Evolutionary conservation across 2,888 invertebrate species (phyloP).

Genomic region (Scaptomyza parva): DNA sequence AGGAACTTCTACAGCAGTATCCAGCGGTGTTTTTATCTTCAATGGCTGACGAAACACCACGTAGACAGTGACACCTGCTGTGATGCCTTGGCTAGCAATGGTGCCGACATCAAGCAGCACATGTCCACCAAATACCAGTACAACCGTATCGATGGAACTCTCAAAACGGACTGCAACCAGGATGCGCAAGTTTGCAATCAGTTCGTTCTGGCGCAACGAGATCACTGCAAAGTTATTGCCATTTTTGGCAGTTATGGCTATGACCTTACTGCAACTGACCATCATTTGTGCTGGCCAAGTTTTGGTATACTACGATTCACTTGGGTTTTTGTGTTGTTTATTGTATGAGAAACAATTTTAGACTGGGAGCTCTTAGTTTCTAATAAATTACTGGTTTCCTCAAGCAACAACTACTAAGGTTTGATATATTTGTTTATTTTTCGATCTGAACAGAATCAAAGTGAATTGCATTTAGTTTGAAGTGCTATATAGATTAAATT

Average conservation of each 20-base stretch:
- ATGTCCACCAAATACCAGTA: conserved; percentile 61
- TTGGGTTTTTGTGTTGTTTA: background rate
- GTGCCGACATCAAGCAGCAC: conserved; percentile 62
- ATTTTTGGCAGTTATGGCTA: conserved; percentile 61
- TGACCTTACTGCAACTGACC: conserved; percentile 38
- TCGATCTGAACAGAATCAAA: background rate
- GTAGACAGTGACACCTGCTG: conserved; percentile 61
- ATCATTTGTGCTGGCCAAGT: conserved; percentile 6
- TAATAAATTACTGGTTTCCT: background rate
- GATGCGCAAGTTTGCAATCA: conserved; percentile 59
- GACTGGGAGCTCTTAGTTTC: conserved; percentile 1
- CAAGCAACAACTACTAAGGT: background rate
- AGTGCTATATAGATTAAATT: background rate
- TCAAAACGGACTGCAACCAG: conserved; percentile 66
- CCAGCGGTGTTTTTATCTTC: background rate
- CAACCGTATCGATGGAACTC: conserved; percentile 35
- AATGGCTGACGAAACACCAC: conserved; percentile 47
- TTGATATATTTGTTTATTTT: background rate
- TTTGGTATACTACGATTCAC: conserved; percentile 4
- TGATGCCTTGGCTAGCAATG: conserved; percentile 59
- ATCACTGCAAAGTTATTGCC: conserved; percentile 32
- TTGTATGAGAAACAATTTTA: background rate
- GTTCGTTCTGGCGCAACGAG: conserved; percentile 59
- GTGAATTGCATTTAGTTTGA: background rate
- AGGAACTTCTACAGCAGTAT: background rate